Conservation (phyloP, 2,888 invertebrate genomes). For the Lasioglossum figueresi region DNA sequence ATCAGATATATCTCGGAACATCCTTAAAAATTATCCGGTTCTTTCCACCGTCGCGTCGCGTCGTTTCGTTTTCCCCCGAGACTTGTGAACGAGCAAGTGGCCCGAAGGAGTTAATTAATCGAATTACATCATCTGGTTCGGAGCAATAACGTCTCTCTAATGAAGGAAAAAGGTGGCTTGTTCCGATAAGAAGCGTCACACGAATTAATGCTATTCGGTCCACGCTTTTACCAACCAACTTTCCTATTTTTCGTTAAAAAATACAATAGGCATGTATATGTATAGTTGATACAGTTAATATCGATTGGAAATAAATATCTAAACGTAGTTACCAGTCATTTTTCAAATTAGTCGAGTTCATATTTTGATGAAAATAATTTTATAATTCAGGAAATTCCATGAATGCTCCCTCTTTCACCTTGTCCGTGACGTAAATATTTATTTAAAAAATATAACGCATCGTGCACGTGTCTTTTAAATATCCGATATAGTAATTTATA, state of each 20-base stretch:
- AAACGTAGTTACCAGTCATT: too few species aligned
- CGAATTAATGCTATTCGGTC: constrained; percentile 14
- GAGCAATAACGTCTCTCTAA: constrained; percentile 67
- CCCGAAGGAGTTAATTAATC: constrained; percentile 73
- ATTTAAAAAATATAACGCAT: too few species aligned
- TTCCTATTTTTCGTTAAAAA: neutral
- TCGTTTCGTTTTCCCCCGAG: constrained; percentile 24
- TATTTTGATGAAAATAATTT: too few species aligned
- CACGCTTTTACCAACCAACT: neutral
- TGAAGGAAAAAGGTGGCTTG: constrained; percentile 44
- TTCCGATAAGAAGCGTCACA: constrained; percentile 37
- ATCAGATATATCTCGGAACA: constrained; percentile 15
- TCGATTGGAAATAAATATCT: too few species aligned
- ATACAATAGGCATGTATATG: neutral
- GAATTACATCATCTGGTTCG: constrained; percentile 68
- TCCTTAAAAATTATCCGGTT: constrained; percentile 25
- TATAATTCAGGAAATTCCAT: too few species aligned
- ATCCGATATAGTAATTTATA: too few species aligned
- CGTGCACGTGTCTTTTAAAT: too few species aligned
- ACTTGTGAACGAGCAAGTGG: neutral
- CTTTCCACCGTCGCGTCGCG: constrained; percentile 2
- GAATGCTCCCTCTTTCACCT: too few species aligned
- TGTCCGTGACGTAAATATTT: too few species aligned
- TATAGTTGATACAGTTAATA: neutral
- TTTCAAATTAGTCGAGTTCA: too few species aligned